Evolutionary conservation across 2,113 vertebrate species (phyloP), one percentile per base, ranked within the genome.

Genomic region (Azemiops feae): DNA sequence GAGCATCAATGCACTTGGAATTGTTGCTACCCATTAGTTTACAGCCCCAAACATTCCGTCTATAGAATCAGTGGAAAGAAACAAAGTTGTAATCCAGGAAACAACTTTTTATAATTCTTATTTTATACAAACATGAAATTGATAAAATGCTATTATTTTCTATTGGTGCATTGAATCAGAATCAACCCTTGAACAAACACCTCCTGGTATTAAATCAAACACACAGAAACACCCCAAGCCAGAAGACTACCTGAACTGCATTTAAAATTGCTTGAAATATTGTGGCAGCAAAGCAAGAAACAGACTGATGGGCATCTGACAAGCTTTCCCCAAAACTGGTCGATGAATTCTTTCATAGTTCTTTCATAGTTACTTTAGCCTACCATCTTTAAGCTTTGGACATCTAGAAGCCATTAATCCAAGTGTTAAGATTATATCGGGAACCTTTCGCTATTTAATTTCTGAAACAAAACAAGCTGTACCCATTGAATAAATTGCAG

Each of bases 351-450:
- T 85, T 89, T 90, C 50, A 81, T 52, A 90, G 50, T 90, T 81
- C 18, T 43, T 88, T 92, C 69, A 89, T 89, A 85, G 74, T 89
- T 92, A 85, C 89, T 85, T 55, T 88, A 89, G 34, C 10, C 88
- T 85, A 89, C 92, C 89, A 54, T 85, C 69, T 92, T 89, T 92
- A 92, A 85, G 27, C 87, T 88, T 88, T 92, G 34, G 81, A 89
- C 52, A 89, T 92, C 60, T 92, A 88, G 87, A 92, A 85, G 8
- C 30, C n/a, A n/a, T 86, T 85, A 93, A 85, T 89, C 4, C 74
- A 85, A n/a, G 47, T 52, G 30, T 50, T 58, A 60, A 34, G 23
- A 89, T 12, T 85, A 30, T n/a, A 34, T 85, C 11, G 52, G 54
- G 30, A 39, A 5, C 30, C 45, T 43, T 89, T 93, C 50, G 60